These are phyloP conservation scores for Eidolon helvum DNA, from an alignment of 2,113 vertebrate genomes.

Conservation along the genomic window DNA sequence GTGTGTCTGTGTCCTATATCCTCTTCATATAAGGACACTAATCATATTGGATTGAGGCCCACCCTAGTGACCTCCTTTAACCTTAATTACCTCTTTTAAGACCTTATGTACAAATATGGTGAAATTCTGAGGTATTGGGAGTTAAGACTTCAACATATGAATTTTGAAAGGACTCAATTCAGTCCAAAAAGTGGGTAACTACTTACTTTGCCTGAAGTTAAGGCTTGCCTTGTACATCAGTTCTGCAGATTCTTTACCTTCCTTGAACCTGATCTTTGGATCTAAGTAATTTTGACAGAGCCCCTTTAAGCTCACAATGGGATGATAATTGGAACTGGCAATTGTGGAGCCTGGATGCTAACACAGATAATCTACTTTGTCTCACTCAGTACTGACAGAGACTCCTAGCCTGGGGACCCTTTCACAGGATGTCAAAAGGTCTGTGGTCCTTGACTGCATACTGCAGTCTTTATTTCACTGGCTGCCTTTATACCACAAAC, in stretches of 20 bases:
- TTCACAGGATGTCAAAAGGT: not conserved
- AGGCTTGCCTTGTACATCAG: not conserved
- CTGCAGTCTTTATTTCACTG: not conserved
- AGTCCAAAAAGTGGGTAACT: not conserved
- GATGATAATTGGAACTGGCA: conserved; percentile 44
- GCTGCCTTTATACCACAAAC: not conserved
- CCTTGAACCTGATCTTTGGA: conserved; percentile 6
- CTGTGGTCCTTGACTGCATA: not conserved
- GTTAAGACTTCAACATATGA: not conserved
- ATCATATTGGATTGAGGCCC: not conserved
- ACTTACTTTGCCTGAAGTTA: not conserved
- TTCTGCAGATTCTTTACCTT: not conserved
- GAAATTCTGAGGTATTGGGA: not conserved
- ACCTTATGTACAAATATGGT: not conserved
- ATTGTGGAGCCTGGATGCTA: not conserved
- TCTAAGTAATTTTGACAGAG: conserved; percentile 45
- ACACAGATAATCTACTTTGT: not conserved
- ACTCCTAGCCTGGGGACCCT: not conserved
- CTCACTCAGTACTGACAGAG: not conserved
- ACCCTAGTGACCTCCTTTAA: not conserved
- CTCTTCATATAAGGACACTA: not conserved
- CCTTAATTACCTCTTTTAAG: not conserved
- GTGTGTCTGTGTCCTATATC: not conserved
- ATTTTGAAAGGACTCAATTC: not conserved
- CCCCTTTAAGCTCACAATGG: not conserved